phyloP scores from a whole-genome alignment of 2,113 vertebrate species.

The rat (Rattus norvegicus) region DNA sequence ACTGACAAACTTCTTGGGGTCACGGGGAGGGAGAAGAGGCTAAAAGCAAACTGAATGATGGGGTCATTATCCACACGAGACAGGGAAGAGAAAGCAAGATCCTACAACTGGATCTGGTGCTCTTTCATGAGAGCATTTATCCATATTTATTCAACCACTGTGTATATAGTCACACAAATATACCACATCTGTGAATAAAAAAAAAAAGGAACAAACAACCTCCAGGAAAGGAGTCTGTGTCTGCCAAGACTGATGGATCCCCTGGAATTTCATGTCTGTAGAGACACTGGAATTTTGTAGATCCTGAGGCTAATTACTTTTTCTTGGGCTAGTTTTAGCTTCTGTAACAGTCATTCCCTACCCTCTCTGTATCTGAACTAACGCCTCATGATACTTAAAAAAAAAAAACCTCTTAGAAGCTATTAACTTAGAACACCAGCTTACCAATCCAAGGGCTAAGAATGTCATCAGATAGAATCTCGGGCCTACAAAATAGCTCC shows the following conservation, averaged over 20 bases:
- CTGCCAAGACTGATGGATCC: not conserved
- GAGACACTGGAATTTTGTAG: not conserved
- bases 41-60: not conserved
- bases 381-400: not conserved
- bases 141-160: not conserved
- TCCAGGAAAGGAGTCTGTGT: not conserved
- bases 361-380: not conserved
- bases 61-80: not conserved
- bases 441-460: not conserved
- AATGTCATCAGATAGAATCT: not conserved
- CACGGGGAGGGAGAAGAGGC: not conserved
- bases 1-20: not conserved
- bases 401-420: not conserved
- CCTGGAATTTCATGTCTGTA: not conserved
- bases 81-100: not conserved
- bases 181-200: not conserved
- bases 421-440: not conserved
- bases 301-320: not conserved
- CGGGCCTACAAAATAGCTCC: not conserved
- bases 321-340: not conserved
- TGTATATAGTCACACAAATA: not conserved
- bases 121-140: not conserved
- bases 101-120: not conserved
- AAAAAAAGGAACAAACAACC: not conserved
- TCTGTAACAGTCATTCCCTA: not conserved